These are phyloP conservation scores for Myopa tessellatipennis DNA, from an alignment of 2,888 invertebrate genomes.

Conservation along the genomic window DNA sequence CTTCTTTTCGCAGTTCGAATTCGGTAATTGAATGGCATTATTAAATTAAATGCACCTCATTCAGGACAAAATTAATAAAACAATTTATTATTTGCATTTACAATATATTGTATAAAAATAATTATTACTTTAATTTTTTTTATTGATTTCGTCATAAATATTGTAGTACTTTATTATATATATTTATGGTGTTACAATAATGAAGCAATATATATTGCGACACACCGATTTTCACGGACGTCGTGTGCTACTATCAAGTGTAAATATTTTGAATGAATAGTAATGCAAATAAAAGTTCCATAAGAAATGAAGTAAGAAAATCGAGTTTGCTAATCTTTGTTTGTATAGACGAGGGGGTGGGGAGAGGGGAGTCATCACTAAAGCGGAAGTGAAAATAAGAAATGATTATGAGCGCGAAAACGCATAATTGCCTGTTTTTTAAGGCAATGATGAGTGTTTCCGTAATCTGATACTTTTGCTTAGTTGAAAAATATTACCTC, in stretches of 20 bases:
- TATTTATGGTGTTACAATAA: conserved; percentile 23
- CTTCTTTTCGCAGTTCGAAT: no score
- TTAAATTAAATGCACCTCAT: neutral
- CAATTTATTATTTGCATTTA: conserved; percentile 24
- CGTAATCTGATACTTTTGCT: neutral
- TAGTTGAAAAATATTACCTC: conserved; percentile 1
- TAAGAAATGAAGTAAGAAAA: no score
- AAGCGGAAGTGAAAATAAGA: no score
- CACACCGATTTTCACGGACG: no score
- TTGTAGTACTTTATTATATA: neutral
- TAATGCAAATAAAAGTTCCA: no score
- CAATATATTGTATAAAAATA: conserved; percentile 35
- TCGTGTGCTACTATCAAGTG: no score
- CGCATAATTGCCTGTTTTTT: neutral
- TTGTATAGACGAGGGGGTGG: no score
- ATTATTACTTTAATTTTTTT: conserved; percentile 22
- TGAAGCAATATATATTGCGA: neutral
- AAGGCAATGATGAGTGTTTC: conserved; percentile 16
- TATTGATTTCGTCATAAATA: conserved; percentile 19
- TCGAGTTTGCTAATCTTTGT: no score
- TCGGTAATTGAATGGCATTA: no score
- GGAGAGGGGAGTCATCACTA: no score
- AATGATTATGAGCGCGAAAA: no score
- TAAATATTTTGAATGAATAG: no score
- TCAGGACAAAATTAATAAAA: neutral